Base-by-base conservation (phyloP, 1,140 invertebrate species). In the Mizuhopecten yessoensis region DNA sequence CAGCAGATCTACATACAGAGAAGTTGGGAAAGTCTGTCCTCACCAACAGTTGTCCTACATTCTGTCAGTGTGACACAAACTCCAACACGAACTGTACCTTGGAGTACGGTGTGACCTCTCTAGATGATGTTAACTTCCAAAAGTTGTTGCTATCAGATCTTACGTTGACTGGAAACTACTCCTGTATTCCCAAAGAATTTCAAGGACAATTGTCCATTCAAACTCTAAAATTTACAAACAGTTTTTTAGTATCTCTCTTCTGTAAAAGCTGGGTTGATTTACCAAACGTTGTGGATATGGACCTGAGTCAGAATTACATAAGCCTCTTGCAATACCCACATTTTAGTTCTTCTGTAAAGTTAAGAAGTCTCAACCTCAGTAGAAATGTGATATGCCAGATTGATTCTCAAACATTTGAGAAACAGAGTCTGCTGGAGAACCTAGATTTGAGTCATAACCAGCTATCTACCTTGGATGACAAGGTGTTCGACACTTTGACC, bases 391-490 rank as follows among this genome's bases (percentile, higher is more conserved):
- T 93, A 9, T 86, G 87, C 33, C 86, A 34, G 34, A 86, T 93
- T 17, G 45, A 87, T 17, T 57, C 92, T 34, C 17, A 39, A n/a
- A 42, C 90, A 2, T 94, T 94, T 86, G 29, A 17, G 17, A 88
- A 89, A 17, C 88, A 93, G 17, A 33, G n/a, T 20, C 34, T 89
- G 11, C 34, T 92, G 0, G 23, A 36, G 49, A 87, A 23, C 33
- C 87, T 94, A 57, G 91, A 93, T 57, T 39, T 94, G 1, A 91
- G 89, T 45, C 86, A 89, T 36, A 94, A 94, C 87, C 45, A 45
- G 10, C 91, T 94, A 39, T 11, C 45, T 33, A 23, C 86, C 0
- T 15, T 94, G 2, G 34, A 86, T 45, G 13, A 34, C 15, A 13
- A 45, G 23, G 86, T 88, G 17, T 94, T 94, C 87, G 23, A 23